A percentile compares a stretch with the other conserved stretches of the same genome.
Conservation (phyloP, 2,797 vertebrate species). For the Eurystomus glaucurus region DNA sequence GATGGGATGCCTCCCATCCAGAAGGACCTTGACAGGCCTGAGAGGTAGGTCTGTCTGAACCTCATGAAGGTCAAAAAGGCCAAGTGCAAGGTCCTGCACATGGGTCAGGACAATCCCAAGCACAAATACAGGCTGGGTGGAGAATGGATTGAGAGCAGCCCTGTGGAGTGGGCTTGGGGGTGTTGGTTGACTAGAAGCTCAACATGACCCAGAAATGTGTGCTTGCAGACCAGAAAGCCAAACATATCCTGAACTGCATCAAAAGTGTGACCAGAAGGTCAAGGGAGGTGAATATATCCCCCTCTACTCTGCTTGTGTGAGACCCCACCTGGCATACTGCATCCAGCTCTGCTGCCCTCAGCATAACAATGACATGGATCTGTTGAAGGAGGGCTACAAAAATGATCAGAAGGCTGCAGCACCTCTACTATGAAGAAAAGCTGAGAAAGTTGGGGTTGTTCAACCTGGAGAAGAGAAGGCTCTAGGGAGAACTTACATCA, state of each 20-base stretch:
- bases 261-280: background rate
- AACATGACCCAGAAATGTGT: background rate
- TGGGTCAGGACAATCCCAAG: background rate
- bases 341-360: background rate
- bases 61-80: background rate
- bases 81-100: background rate
- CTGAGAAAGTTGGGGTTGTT: background rate
- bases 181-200: background rate
- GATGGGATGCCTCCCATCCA: background rate
- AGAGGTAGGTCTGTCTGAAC: background rate
- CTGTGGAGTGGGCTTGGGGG: background rate
- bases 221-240: background rate
- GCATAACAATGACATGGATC: background rate
- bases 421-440: background rate
- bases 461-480: background rate
- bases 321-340: background rate
- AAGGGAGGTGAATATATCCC: too few species aligned
- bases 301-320: too few species aligned
- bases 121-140: background rate
- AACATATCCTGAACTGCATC: background rate
- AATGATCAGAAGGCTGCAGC: background rate
- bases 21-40: background rate
- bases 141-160: background rate
- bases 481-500: background rate
- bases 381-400: background rate